Base-by-base conservation (phyloP, 2,888 invertebrate genomes). In the Conistra vaccinii region DNA sequence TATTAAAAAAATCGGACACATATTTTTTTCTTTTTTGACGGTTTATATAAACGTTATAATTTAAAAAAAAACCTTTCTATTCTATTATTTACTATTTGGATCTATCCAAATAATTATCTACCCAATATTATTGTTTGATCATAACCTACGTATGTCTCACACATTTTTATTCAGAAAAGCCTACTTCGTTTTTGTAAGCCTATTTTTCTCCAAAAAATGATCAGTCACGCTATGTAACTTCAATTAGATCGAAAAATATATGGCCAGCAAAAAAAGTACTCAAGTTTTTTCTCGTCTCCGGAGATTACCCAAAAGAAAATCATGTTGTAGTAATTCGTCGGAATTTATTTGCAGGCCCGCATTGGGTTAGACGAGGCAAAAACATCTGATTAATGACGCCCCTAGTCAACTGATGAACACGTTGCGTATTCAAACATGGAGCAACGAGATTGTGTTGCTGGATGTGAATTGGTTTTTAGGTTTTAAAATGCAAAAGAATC, bases 351-450 rank as follows among this genome's bases (percentile, higher is more conserved):
- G 68, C 67, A 69, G 62, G 68, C 82, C 76, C 85, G 70, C 81
- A 74, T 76, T 72, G 79, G 76, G 81, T 83, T 81, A 85, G 79
- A 71, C 62, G 85, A 81, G 63, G 91, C 90, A 93, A 93, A 93
- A 93, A 93, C 91, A 85, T 78, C 87, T 92, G 93, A 93, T 93
- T 93, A 93, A 93, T 93, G 91, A 89, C 89, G 80, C 75, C 75
- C 71, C 71, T 69, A 85, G 79, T 88, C 84, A 81, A 86, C 88
- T 88, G 89, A 88, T 89, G 90, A 90, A 91, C 90, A 90, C 77
- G 83, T 84, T 85, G 81, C 85, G 87, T 88, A 89, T 89, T 89
- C 90, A 90, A 91, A 89, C 85, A 85, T 86, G 75, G 76, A 60
- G 23, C 67, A 17, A 61, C 23, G 81, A 83, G 66, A 51, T 62